phyloP scores from a whole-genome alignment of 2,888 invertebrate genomes.

The Oasisia sp. region DNA sequence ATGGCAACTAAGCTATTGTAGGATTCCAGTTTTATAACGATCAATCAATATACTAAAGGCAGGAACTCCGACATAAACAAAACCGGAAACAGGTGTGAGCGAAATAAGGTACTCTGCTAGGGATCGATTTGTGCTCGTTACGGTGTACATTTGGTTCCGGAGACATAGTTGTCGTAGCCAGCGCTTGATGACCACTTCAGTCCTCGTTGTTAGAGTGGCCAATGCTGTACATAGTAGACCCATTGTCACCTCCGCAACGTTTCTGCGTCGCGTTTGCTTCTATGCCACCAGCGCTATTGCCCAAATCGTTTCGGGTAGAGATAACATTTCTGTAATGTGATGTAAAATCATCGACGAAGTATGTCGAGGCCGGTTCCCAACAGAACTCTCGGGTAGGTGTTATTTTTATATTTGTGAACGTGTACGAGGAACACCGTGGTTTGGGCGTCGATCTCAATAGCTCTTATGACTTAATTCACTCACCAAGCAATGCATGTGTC shows the following conservation, averaged over 20 bases:
- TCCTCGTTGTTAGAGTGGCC: neutral
- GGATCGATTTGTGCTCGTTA: neutral
- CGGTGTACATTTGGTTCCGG: neutral
- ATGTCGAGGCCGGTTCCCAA: neutral
- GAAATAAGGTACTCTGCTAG: neutral
- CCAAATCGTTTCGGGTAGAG: neutral
- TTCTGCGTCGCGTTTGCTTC: neutral
- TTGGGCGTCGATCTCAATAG: no score
- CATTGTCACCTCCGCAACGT: neutral
- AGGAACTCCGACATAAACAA: neutral
- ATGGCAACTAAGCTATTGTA: neutral
- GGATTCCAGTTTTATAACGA: neutral
- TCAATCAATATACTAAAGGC: conserved; percentile 2
- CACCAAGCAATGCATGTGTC: no score
- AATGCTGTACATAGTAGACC: neutral
- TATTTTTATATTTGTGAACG: neutral
- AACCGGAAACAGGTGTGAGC: neutral
- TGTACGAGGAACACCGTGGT: neutral
- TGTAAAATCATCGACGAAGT: neutral
- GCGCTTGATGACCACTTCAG: neutral
- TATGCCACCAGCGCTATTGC: neutral
- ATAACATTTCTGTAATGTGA: neutral
- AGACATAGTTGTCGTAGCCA: neutral
- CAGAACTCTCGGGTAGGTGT: neutral
- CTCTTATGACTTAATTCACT: no score